phyloP scores from a whole-genome alignment of 2,113 vertebrate species.

The Emydocephalus ijimae region DNA sequence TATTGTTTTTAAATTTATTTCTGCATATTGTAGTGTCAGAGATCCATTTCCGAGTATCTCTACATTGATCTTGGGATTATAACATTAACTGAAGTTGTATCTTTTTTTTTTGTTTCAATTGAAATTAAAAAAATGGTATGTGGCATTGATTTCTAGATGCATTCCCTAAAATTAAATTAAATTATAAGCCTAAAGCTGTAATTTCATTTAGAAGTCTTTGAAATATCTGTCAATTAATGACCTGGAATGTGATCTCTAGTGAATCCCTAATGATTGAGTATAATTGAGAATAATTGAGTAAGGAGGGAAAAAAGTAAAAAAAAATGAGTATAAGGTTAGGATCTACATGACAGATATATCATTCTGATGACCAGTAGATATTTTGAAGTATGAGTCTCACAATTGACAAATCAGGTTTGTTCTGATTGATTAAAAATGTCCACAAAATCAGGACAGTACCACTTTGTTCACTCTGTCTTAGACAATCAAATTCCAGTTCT shows the following conservation, averaged over 20 bases:
- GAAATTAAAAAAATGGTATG: not conserved
- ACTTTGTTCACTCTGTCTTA: not conserved
- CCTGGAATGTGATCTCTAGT: not conserved
- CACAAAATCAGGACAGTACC: not conserved
- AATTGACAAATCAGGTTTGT: not conserved
- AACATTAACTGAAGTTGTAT: not conserved
- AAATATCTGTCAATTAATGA: not conserved
- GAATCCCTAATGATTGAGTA: not conserved
- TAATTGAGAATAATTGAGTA: not conserved
- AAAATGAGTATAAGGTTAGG: not conserved
- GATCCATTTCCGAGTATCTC: not conserved
- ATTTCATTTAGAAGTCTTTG: not conserved
- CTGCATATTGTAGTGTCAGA: not conserved
- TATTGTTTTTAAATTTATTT: not conserved
- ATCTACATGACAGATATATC: not conserved
- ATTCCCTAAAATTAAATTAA: not conserved
- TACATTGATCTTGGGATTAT: not conserved
- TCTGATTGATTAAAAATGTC: not conserved
- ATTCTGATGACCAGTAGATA: not conserved
- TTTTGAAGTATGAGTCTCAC: not conserved
- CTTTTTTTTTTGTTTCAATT: not conserved
- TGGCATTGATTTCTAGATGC: not conserved
- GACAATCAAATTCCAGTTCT: not conserved
- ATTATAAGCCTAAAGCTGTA: not conserved
- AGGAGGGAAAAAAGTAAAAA: fast-evolving